phyloP scores from a whole-genome alignment of 2,888 invertebrate species.

The Callyntrura sp. region DNA sequence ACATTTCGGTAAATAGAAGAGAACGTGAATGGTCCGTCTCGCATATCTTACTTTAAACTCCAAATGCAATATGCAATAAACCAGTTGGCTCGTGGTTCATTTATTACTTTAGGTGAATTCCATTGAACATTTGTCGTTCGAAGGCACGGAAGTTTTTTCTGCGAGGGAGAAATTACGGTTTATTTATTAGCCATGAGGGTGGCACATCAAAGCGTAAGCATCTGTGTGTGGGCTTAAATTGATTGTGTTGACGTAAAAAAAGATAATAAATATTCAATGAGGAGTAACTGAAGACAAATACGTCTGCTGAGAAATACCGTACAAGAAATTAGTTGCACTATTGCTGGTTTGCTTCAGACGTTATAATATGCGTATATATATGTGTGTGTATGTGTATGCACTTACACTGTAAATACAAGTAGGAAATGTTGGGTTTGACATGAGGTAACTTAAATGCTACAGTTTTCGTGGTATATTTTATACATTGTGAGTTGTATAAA shows the following conservation, averaged over 20 bases:
- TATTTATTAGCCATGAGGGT: constrained; percentile 61
- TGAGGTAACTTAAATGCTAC: no score
- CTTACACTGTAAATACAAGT: no score
- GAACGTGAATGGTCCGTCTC: no score
- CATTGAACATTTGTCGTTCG: no score
- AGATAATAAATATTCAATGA: constrained; percentile 74
- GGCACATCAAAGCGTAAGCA: background rate
- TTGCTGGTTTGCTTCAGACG: constrained; percentile 37
- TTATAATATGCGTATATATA: background rate
- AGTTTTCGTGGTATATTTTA: no score
- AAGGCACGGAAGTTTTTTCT: background rate
- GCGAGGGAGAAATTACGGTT: constrained; percentile 52
- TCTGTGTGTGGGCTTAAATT: constrained; percentile 70
- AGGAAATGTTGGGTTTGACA: background rate
- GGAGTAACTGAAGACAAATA: constrained; percentile 61
- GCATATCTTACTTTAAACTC: no score
- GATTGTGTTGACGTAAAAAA: constrained; percentile 74
- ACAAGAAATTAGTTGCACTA: constrained; percentile 42
- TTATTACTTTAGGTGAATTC: no score
- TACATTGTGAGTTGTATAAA: background rate
- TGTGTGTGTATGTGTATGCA: no score
- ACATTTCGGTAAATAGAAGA: background rate
- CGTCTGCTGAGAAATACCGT: constrained; percentile 20
- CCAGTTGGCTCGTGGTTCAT: no score
- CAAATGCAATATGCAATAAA: no score